Conservation (phyloP, 64 coral and sea anemone genomes). For the Catalaphyllia jardinei region DNA sequence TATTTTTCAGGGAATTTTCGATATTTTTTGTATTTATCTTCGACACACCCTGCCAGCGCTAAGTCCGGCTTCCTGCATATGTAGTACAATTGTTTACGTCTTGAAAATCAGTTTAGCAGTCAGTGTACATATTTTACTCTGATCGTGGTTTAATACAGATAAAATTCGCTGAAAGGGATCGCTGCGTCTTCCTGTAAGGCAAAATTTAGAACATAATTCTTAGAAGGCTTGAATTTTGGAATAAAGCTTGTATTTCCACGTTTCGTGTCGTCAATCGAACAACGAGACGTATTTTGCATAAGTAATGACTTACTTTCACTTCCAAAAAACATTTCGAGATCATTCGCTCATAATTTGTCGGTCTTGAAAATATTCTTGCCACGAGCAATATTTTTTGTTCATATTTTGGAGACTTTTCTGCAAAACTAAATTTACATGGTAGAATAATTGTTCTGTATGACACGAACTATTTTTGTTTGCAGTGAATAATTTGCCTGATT, state of each 20-base stretch:
- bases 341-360: no score
- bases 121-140: background rate
- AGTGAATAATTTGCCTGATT: no score
- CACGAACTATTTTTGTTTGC: no score
- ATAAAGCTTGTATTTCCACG: background rate
- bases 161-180: background rate
- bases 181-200: background rate
- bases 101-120: background rate
- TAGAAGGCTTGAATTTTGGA: background rate
- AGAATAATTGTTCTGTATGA: no score
- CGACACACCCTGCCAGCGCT: constrained; percentile 33
- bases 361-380: background rate
- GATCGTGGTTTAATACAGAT: background rate
- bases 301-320: constrained; percentile 9
- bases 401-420: no score
- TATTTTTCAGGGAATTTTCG: background rate
- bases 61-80: background rate
- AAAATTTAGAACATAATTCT: background rate
- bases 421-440: no score
- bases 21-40: constrained; percentile 6
- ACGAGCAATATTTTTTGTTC: background rate
- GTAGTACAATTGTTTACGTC: constrained; percentile 12
- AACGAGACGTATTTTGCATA: constrained; percentile 37
- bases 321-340: background rate
- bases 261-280: background rate